Conservation (phyloP, 2,888 invertebrate species). For the Syritta pipiens region DNA sequence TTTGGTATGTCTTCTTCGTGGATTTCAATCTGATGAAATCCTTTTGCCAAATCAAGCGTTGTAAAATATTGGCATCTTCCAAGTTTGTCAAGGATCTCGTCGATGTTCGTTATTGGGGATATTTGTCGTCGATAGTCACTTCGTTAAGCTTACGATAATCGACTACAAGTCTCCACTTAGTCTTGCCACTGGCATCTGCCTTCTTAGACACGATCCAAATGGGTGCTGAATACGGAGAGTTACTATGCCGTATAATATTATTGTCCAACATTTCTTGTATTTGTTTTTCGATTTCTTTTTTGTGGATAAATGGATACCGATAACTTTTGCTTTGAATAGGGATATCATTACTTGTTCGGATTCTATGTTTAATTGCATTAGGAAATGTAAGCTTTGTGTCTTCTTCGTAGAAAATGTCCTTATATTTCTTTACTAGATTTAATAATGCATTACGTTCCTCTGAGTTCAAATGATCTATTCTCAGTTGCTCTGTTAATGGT, state of each 20-base stretch:
- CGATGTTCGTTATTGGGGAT: too few relatives aligned
- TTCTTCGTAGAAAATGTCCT: slow-evolving; percentile 1
- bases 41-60: too few relatives aligned
- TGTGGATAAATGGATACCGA: not conserved
- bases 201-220: too few relatives aligned
- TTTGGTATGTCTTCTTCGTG: too few relatives aligned
- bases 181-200: too few relatives aligned
- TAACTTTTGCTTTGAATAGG: not conserved
- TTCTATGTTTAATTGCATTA: slow-evolving; percentile 12
- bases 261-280: too few relatives aligned
- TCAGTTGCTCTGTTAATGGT: not conserved
- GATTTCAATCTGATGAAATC: too few relatives aligned
- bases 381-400: not conserved
- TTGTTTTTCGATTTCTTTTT: not conserved
- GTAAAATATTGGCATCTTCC: too few relatives aligned
- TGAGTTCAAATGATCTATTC: not conserved
- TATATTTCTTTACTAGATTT: not conserved
- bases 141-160: not conserved
- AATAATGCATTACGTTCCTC: not conserved
- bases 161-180: not conserved
- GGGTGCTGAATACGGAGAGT: too few relatives aligned
- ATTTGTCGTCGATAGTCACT: too few relatives aligned
- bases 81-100: too few relatives aligned
- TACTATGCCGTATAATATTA: too few relatives aligned
- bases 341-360: not conserved